Evolutionary conservation across 2,797 vertebrate genomes (phyloP), one percentile per base, ranked within the genome.

Genomic region (Phalloptychus januarius): DNA sequence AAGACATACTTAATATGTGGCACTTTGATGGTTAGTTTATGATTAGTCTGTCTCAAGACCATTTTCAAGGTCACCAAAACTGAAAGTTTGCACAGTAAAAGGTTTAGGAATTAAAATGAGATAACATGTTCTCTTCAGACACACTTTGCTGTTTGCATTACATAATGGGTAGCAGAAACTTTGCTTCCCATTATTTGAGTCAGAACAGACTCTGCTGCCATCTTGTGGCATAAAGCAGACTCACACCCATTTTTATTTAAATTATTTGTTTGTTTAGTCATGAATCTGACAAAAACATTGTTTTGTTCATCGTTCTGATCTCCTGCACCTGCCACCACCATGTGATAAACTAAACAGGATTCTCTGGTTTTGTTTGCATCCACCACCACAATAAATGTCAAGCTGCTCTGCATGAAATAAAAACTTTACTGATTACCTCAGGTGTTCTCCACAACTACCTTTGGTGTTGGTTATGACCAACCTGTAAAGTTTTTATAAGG

Each of bases 401-500:
- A 36, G 72, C 77, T 82, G 31, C 48, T 48, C 50, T 74, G 70
- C 78, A 40, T 83, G 65, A 85, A 82, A 88, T 85, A 28, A 84
- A 78, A 84, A 77, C 54, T 76, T 48, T 78, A 86, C 77, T 70
- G 80, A 83, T 52, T 67, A 77, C 82, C 78, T 23, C 46, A 81
- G 76, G 77, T 87, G 84, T 72, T 75, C 56, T 81, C 70, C 76
- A 36, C 78, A 83, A 82, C 71, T 77, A 67, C 71, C 54, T 92
- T 90, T 91, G 76, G 83, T 86, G 81, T 75, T 61, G 75, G 72
- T 89, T 83, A 83, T 81, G 83, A 80, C 33, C 23, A 82, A 63
- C 76, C 79, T 82, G 82, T 79, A 72, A 75, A 58, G 15, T 31
- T 44, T 28, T 61, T 72, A 72, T n/a, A 36, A 25, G 48, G 25